Percentiles rank a stretch among this genome's conserved stretches.
These are phyloP conservation scores for Cyphomyrmex costatus DNA, from an alignment of 1,140 invertebrate genomes.

Conservation along the genomic window DNA sequence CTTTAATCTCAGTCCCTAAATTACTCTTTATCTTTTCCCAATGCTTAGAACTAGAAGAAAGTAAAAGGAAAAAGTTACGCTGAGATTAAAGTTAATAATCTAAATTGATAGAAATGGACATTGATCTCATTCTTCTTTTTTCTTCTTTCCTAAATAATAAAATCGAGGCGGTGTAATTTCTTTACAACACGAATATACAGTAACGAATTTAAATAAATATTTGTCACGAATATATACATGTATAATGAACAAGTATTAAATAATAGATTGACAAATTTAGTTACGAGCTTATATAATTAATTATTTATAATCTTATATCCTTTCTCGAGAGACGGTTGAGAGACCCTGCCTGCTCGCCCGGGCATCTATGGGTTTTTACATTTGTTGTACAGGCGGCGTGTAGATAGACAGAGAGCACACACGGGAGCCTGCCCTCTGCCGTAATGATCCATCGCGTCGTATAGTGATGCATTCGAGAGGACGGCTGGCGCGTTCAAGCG, in stretches of 20 bases:
- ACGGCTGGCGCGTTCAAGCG: constrained; percentile 51
- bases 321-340: background rate
- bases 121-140: background rate
- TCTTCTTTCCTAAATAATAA: background rate
- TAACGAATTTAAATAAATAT: background rate
- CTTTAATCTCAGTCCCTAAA: too few species aligned
- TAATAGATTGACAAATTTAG: background rate
- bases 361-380: constrained; percentile 44
- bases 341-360: constrained; percentile 33
- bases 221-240: background rate
- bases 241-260: background rate
- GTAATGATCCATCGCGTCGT: constrained; percentile 1
- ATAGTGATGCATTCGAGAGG: constrained; percentile 54
- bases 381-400: constrained; percentile 22
- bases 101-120: too few species aligned
- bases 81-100: too few species aligned
- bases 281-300: background rate
- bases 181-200: background rate
- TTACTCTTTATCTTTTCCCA: too few species aligned
- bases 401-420: background rate
- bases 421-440: constrained; percentile 11
- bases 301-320: background rate
- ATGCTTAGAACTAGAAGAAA: too few species aligned
- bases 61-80: too few species aligned
- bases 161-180: background rate